Base-by-base conservation (phyloP, 2,113 vertebrate genomes). In the Mirza zaza region DNA sequence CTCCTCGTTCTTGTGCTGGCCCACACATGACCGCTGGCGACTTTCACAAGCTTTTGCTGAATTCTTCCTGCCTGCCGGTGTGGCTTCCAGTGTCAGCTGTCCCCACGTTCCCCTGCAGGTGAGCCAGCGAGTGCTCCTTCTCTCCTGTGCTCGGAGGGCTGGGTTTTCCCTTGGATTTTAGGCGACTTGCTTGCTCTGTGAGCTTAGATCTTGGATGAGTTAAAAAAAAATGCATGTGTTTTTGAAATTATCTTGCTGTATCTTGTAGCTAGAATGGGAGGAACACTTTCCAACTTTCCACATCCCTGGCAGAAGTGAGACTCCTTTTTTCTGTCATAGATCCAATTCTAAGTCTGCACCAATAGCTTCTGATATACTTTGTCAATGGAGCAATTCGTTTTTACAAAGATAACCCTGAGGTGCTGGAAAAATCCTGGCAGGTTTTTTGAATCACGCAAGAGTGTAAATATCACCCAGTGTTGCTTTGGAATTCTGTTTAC, bases 71-170 rank as follows among this genome's bases (percentile, higher is more conserved):
- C 23, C 50, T 29, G 1, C 5, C 27, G 10, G 9, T n/a, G 23
- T 68, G 25, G 12, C n/a, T 25, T 55, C 63, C 50, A 4, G 25
- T 1, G 2, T 29, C 2, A 1, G n/a, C 61, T 61, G 3, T 23
- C 50, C 45, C 34, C 32, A 2, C 0, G 1, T 29, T 45, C 1
- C 0, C 17, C 17, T 27, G 5, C 8, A 27, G 8, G 9, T 15
- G 36, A 48, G 11, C 32, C 27, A 2, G 21, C 6, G 55, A 27
- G 61, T 0, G 32, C 12, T 42, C 27, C 15, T 12, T 13, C 0
- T 0, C 29, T 2, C 17, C 13, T 23, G 29, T 50, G 55, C 48
- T 32, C 0, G 25, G 84, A 45, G 0, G 5, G 2, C 13, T 3
- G 0, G 0, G 2, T 20, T 2, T 25, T 63, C 25, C 25, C 1